phyloP scores from a whole-genome alignment of 1,140 invertebrate species.

The Triops longicaudatus region DNA sequence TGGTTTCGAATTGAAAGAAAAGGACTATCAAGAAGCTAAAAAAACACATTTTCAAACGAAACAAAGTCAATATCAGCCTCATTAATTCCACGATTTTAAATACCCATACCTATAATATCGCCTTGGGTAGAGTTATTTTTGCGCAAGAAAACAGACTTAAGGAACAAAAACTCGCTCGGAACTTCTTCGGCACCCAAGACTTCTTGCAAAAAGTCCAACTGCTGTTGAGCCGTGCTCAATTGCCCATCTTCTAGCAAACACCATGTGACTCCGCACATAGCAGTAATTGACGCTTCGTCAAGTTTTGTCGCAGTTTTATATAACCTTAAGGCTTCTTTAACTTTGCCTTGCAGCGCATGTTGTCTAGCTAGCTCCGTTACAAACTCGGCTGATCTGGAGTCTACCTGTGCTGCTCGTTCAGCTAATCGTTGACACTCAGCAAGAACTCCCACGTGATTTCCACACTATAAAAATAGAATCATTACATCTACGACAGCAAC shows the following conservation, averaged over 20 bases:
- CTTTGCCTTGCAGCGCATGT: slow-evolving; percentile 57
- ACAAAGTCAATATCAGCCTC: no score
- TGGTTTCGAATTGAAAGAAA: no score
- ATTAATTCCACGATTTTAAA: no score
- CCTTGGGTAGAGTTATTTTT: slow-evolving; percentile 44
- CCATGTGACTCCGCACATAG: slow-evolving; percentile 67
- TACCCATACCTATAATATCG: slow-evolving; percentile 38
- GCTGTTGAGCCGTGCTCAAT: slow-evolving; percentile 61
- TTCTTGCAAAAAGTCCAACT: slow-evolving; percentile 77
- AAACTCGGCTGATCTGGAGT: slow-evolving; percentile 55
- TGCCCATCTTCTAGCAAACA: slow-evolving; percentile 59
- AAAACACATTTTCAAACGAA: slow-evolving; percentile 28
- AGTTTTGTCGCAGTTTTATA: slow-evolving; percentile 71
- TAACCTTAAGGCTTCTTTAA: slow-evolving; percentile 66
- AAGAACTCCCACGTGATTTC: slow-evolving; percentile 58
- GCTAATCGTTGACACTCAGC: slow-evolving; percentile 60
- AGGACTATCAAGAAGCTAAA: no score
- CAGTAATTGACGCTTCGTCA: slow-evolving; percentile 69
- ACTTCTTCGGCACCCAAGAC: slow-evolving; percentile 54
- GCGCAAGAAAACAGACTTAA: slow-evolving; percentile 56
- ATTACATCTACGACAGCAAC: neutral
- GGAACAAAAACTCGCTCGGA: slow-evolving; percentile 49
- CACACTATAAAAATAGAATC: slow-evolving; percentile 47
- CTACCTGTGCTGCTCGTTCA: slow-evolving; percentile 64
- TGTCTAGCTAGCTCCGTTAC: slow-evolving; percentile 74